phyloP scores from a whole-genome alignment of 2,797 vertebrate species.

The Champsocephalus esox region DNA sequence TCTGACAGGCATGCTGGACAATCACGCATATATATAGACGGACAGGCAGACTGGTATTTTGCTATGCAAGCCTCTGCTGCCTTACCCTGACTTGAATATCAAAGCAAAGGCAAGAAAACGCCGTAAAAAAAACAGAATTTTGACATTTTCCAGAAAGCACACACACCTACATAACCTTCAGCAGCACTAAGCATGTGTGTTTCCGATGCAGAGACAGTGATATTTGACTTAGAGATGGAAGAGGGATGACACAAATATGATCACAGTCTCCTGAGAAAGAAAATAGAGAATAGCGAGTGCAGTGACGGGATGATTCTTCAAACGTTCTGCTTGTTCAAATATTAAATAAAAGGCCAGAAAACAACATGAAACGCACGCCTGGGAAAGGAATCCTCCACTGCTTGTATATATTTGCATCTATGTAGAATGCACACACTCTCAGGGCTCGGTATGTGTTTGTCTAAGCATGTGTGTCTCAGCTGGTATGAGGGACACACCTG shows the following conservation, averaged over 20 bases:
- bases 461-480: slow-evolving; percentile 16
- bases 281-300: slow-evolving; percentile 37
- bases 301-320: slow-evolving; percentile 48
- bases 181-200: slow-evolving; percentile 23
- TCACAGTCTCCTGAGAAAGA: slow-evolving; percentile 55
- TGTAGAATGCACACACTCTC: neutral
- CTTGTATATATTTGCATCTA: neutral
- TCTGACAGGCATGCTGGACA: slow-evolving; percentile 52
- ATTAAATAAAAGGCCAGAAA: slow-evolving; percentile 67
- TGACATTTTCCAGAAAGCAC: slow-evolving; percentile 57
- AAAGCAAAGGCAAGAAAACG: slow-evolving; percentile 20
- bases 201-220: slow-evolving; percentile 49
- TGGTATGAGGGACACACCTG: slow-evolving; percentile 62
- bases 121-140: slow-evolving; percentile 41
- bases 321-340: slow-evolving; percentile 73
- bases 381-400: slow-evolving; percentile 27
- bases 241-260: slow-evolving; percentile 57
- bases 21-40: slow-evolving; percentile 54
- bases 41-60: slow-evolving; percentile 53
- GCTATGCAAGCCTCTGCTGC: slow-evolving; percentile 45
- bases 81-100: slow-evolving; percentile 53
- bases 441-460: neutral
- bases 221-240: slow-evolving; percentile 70
- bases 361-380: slow-evolving; percentile 32
- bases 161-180: slow-evolving; percentile 66